phyloP scores from a whole-genome alignment of 1,140 invertebrate genomes.

The Luehdorfia chinensis region DNA sequence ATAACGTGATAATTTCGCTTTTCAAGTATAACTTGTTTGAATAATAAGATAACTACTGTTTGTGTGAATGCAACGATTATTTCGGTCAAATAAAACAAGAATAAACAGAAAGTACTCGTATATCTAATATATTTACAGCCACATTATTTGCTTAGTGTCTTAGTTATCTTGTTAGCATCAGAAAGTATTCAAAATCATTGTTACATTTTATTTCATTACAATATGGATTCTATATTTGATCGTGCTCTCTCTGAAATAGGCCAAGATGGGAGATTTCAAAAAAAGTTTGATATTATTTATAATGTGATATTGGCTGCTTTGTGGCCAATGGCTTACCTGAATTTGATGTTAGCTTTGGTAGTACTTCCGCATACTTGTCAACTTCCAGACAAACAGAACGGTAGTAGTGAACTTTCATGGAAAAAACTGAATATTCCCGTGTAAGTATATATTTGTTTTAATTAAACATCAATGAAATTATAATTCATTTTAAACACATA shows the following conservation, averaged over 20 bases:
- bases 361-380: slow-evolving; percentile 47
- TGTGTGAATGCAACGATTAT: slow-evolving; percentile 7
- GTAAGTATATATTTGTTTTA: no score
- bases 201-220: not conserved
- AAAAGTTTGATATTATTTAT: slow-evolving; percentile 45
- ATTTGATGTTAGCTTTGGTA: slow-evolving; percentile 42
- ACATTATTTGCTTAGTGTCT: not conserved
- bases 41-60: slow-evolving; percentile 1
- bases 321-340: slow-evolving; percentile 46
- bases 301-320: slow-evolving; percentile 34
- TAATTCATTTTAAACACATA: no score
- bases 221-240: slow-evolving; percentile 38
- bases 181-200: not conserved
- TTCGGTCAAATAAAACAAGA: slow-evolving; percentile 3
- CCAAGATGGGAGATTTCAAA: slow-evolving; percentile 44
- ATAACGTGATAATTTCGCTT: slow-evolving; percentile 4
- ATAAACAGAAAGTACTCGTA: not conserved
- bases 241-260: slow-evolving; percentile 43
- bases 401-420: slow-evolving; percentile 42
- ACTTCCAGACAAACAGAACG: slow-evolving; percentile 35
- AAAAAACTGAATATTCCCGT: slow-evolving; percentile 45
- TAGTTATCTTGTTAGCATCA: not conserved
- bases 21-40: slow-evolving; percentile 9
- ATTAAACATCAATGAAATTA: no score
- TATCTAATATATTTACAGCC: not conserved